These are phyloP conservation scores for Lepidurus couesii DNA, from an alignment of 1,140 invertebrate species.

Conservation along the genomic window DNA sequence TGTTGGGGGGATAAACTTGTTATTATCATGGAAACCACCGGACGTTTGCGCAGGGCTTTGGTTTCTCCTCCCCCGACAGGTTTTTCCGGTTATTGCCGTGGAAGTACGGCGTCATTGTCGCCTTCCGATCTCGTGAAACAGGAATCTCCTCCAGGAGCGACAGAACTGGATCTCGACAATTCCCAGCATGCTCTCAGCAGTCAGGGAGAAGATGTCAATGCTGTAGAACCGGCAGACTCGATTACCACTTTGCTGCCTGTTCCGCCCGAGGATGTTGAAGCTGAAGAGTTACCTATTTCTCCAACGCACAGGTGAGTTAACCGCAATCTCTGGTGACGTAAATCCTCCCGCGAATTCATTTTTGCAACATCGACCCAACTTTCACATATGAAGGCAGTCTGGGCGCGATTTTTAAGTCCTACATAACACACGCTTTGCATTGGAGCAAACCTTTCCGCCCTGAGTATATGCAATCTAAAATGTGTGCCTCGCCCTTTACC, in stretches of 20 bases:
- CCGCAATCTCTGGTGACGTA: neutral
- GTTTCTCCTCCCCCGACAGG: conserved; percentile 13
- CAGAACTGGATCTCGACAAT: conserved; percentile 1
- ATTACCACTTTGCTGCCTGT: conserved; percentile 1
- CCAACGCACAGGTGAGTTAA: neutral
- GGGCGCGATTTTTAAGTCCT: neutral
- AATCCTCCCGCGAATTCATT: no score
- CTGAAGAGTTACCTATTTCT: neutral
- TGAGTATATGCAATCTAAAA: neutral
- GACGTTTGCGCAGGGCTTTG: neutral
- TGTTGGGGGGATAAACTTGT: conserved; percentile 18
- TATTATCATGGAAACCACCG: conserved; percentile 13
- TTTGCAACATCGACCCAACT: no score
- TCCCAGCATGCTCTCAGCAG: neutral
- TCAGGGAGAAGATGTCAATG: neutral
- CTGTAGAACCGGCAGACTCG: neutral
- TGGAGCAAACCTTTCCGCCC: neutral
- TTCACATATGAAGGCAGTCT: no score
- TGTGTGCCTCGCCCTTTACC: conserved; percentile 17
- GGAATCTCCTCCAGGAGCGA: neutral
- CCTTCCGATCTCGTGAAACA: neutral
- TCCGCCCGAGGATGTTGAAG: neutral
- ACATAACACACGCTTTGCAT: neutral
- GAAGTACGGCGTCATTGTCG: neutral
- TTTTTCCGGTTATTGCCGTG: conserved; percentile 18